These are phyloP conservation scores for Ophioderma brevispina DNA, from an alignment of 35 echinoderm and acorn worm species.

Conservation along the genomic window DNA sequence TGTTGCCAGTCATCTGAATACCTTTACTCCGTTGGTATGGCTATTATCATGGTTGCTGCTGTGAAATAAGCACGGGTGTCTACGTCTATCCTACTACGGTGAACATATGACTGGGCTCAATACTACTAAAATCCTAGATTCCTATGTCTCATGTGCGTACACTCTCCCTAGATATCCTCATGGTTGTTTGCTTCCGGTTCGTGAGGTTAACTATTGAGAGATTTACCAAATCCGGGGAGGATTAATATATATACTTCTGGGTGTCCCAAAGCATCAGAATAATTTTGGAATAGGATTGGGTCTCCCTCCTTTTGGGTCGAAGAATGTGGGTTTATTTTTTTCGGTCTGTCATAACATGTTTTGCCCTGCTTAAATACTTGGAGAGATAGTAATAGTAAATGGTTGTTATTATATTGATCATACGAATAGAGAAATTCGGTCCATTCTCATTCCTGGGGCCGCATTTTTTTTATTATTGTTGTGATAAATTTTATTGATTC, in stretches of 20 bases:
- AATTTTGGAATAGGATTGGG: conserved; percentile 71
- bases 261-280: conserved; percentile 78
- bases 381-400: conserved; percentile 44
- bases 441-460: conserved; percentile 53
- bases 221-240: conserved; percentile 77
- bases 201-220: conserved; percentile 60
- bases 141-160: conserved; percentile 65
- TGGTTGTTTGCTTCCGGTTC: conserved; percentile 64
- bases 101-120: conserved; percentile 91
- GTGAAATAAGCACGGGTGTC: conserved; percentile 87
- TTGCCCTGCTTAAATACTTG: conserved; percentile 68
- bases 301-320: conserved; percentile 85
- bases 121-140: conserved; percentile 57
- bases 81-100: conserved; percentile 78
- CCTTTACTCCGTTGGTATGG: conserved; percentile 81
- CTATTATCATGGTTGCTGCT: conserved; percentile 77
- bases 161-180: conserved; percentile 81
- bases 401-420: conserved; percentile 71
- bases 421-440: conserved; percentile 59
- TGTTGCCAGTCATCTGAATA: conserved; percentile 80
- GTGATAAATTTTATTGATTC: conserved; percentile 84
- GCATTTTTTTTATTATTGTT: conserved; percentile 79
- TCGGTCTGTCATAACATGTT: conserved; percentile 75
- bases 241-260: conserved; percentile 87
- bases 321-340: conserved; percentile 72